A percentile compares a stretch with the other conserved stretches of the same genome.
These are phyloP conservation scores for Diarsia rubi DNA, from an alignment of 2,888 invertebrate species.

Conservation along the genomic window DNA sequence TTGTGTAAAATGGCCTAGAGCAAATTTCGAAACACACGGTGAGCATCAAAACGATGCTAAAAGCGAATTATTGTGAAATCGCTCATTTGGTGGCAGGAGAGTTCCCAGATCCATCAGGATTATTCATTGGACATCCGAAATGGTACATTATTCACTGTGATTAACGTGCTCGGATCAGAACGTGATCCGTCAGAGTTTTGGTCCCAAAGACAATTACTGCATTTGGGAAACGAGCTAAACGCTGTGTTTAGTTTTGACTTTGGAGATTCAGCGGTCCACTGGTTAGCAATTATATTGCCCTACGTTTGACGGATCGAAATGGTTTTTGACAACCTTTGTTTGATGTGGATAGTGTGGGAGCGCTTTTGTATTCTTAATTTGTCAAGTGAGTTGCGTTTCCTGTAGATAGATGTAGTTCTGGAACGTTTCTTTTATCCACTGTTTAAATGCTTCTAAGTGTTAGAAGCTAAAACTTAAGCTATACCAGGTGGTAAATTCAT, in stretches of 20 bases:
- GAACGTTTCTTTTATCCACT: not conserved
- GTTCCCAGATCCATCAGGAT: constrained; percentile 70
- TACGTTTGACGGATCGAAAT: constrained; percentile 23
- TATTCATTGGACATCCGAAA: constrained; percentile 70
- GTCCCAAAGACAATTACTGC: constrained; percentile 64
- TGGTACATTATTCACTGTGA: constrained; percentile 78
- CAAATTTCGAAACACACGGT: constrained; percentile 38
- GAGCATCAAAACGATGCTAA: constrained; percentile 58
- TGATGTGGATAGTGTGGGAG: not conserved
- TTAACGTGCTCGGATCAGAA: constrained; percentile 74
- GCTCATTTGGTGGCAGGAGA: constrained; percentile 55
- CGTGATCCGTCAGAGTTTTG: constrained; percentile 70
- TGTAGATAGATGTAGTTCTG: not conserved
- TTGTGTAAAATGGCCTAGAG: constrained; percentile 6
- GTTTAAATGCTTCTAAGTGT: not conserved
- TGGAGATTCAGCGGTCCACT: constrained; percentile 19
- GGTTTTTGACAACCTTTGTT: constrained; percentile 23
- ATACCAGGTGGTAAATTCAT: not conserved
- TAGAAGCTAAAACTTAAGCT: not conserved
- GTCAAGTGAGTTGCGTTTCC: not conserved
- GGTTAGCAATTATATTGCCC: constrained; percentile 27
- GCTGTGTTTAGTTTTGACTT: constrained; percentile 42
- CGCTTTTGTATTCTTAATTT: constrained; percentile 25
- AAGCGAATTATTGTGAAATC: constrained; percentile 57
- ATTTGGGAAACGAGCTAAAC: constrained; percentile 36